These are phyloP conservation scores for Glaucomys volans DNA, from an alignment of 2,113 vertebrate genomes.

Conservation along the genomic window DNA sequence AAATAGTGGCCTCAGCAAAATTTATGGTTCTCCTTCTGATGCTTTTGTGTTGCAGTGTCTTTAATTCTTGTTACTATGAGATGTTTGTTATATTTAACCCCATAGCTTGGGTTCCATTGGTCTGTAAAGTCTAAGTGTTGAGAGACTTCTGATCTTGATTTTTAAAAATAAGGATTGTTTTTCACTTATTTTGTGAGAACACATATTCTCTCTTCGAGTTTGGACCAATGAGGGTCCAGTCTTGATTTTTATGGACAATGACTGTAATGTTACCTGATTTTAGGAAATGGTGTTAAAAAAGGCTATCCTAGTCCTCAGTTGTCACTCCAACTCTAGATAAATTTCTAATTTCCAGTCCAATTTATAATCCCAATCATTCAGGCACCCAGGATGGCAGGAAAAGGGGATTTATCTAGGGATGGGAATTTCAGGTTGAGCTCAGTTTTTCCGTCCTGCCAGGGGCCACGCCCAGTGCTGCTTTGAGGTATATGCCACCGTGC, in stretches of 20 bases:
- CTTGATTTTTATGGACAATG: not conserved
- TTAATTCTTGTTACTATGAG: slow-evolving; percentile 14
- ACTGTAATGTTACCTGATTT: not conserved
- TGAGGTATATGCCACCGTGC: rapidly evolving
- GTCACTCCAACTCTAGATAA: not conserved
- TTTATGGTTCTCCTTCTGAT: slow-evolving; percentile 51
- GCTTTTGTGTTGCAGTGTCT: not conserved
- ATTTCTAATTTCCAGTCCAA: not conserved
- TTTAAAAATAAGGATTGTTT: slow-evolving; percentile 43
- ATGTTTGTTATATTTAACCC: slow-evolving; percentile 57
- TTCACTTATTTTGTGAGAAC: slow-evolving; percentile 33
- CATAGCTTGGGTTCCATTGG: not conserved
- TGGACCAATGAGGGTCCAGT: not conserved
- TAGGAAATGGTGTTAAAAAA: not conserved
- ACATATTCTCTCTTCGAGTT: not conserved
- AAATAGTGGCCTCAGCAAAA: slow-evolving; percentile 44
- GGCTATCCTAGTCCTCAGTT: not conserved
- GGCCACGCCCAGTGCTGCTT: not conserved
- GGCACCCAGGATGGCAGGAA: not conserved
- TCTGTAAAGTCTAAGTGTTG: slow-evolving; percentile 38
- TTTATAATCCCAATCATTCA: not conserved
- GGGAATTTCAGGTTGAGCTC: not conserved
- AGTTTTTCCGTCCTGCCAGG: not conserved
- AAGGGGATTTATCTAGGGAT: not conserved
- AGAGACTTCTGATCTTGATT: slow-evolving; percentile 50